Conservation (phyloP, 2,797 vertebrate genomes). For the Graptemys geographica region DNA sequence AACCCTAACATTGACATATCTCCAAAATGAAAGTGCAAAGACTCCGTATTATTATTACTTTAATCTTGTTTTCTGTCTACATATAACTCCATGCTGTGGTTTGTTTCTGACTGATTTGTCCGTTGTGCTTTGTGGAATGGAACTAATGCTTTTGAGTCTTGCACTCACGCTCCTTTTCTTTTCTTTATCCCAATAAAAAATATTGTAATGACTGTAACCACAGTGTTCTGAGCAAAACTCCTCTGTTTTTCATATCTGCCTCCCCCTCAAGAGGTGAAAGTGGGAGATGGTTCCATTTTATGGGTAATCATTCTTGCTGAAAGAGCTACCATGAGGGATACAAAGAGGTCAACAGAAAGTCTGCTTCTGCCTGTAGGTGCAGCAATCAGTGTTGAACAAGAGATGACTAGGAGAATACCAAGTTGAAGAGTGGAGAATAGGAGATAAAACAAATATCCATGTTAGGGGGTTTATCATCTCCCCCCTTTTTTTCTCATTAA, state of each 20-base stretch:
- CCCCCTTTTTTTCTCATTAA: neutral
- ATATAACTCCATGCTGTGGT: neutral
- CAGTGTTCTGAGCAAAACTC: neutral
- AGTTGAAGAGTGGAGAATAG: neutral
- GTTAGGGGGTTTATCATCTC: neutral
- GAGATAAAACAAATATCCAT: neutral
- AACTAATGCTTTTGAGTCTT: neutral
- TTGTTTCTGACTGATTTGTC: neutral
- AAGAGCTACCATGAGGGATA: neutral
- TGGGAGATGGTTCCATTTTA: neutral
- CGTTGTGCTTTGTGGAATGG: neutral
- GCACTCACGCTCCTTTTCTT: neutral
- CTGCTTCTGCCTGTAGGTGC: neutral
- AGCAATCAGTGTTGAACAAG: neutral
- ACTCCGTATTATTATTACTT: neutral
- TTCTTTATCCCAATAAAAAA: neutral
- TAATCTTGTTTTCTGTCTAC: neutral
- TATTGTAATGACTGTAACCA: neutral
- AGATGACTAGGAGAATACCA: neutral
- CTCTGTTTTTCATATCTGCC: neutral
- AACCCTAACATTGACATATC: neutral
- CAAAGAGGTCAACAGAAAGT: slow-evolving; percentile 4
- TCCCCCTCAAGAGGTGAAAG: neutral
- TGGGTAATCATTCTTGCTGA: neutral
- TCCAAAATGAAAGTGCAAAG: neutral